These are phyloP conservation scores for Malurus cyaneus DNA, from an alignment of 2,113 vertebrate species.

Conservation along the genomic window DNA sequence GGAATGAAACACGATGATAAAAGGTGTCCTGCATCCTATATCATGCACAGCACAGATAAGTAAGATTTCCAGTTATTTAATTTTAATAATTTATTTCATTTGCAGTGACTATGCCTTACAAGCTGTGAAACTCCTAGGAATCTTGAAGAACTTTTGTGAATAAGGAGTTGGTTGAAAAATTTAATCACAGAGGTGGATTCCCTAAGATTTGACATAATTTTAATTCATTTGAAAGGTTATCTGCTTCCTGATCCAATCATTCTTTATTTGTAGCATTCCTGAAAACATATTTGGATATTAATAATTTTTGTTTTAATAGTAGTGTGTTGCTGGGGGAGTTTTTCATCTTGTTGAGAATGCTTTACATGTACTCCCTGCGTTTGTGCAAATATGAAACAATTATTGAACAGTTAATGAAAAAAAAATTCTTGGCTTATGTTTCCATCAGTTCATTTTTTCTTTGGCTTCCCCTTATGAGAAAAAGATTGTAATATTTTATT, in stretches of 20 bases:
- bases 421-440: background rate
- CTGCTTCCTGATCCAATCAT: background rate
- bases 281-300: background rate
- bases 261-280: background rate
- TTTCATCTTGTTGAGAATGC: background rate
- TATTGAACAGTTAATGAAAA: background rate
- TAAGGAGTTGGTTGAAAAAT: background rate
- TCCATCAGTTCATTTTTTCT: background rate
- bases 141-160: background rate
- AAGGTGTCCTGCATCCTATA: constrained; percentile 70
- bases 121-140: background rate
- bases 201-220: background rate
- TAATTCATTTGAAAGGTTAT: background rate
- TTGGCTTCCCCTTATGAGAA: background rate
- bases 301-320: background rate
- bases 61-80: constrained; percentile 55
- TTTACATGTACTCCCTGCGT: background rate
- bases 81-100: background rate
- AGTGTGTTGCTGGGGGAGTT: fast-evolving
- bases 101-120: background rate
- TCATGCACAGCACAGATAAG: constrained; percentile 77
- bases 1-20: constrained; percentile 82
- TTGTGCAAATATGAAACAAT: background rate
- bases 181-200: background rate
- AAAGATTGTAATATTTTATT: background rate